Base-by-base conservation (phyloP, 1,140 invertebrate species). In the Lycorma delicatula region DNA sequence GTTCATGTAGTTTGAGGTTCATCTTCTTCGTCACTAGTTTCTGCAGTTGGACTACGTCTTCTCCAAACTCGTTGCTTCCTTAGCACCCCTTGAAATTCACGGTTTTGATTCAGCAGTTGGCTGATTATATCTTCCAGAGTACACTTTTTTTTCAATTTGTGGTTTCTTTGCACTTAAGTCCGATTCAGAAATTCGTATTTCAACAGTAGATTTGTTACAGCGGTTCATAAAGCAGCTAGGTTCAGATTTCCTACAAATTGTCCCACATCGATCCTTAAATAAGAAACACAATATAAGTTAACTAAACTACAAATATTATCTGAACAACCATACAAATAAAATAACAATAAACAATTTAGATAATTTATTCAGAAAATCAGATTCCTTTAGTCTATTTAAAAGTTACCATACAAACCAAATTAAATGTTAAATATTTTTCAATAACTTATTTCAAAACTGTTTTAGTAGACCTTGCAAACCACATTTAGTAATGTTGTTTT, bases 41-140 rank as follows among this genome's bases (percentile, higher is more conserved):
- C 65, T 49, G 75, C 71, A 60, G 74, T 69, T 68, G 77, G 72
- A 56, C 81, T 75, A 60, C 81, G 77, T 48, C 80, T 71, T 47
- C 77, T 73, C 67, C 80, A 64, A 71, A 82, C 70, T 73, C 77
- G 72, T 66, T 83, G 85, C 66, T 82, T 84, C 52, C 83, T 86
- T 12, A 89, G 71, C 20, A 89, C 77, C 56, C 84, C 82, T 60
- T 91, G 86, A 58, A 91, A 89, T 62, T 91, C 87, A 63, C 86
- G 79, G 66, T 87, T 91, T 65, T 91, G 84, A 79, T 89, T 85
- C 1, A 92, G 73, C 18, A 92, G 75, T 67, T 91, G 86, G 13
- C 86, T 82, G 20, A 92, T 87, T 27, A 93, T 90, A 66, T 87
- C 80, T 64, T 88, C 86, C 28, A 89, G 72, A 1, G 81, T 85